Base-by-base conservation (phyloP, 2,113 vertebrate species). In the Pangasianodon hypophthalmus region DNA sequence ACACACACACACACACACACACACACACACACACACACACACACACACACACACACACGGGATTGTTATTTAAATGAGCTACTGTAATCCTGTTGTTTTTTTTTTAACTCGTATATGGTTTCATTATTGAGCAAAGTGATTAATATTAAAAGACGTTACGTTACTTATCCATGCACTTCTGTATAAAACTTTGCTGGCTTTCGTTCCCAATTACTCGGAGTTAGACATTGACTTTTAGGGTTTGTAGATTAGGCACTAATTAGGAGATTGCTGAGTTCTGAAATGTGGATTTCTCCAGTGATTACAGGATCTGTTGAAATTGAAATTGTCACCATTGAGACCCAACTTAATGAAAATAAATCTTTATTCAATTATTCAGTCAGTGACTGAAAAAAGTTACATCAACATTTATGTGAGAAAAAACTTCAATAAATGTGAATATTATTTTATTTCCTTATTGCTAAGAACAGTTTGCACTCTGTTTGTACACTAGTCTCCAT, bases 61-160 rank as follows among this genome's bases (percentile, higher is more conserved):
- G 54, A 6, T 46, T 32, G 37, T 26, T 79, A 26, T 24, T 62
- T 67, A 58, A 71, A 71, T 60, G 67, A 82, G n/a, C 10, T 24
- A 69, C 67, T 71, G 44, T 83, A 75, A 75, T 81, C 29, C 67
- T 44, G 79, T 89, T 67, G 21, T 54, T 52, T 46, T 67, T 60
- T 56, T 18, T 60, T 41, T 84, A 0, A 7, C n/a, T 44, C 7
- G 10, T 50, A 19, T 54, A 54, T 82, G 13, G 29, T 52, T 32
- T 18, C 5, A 54, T 54, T 54, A 54, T 8, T 16, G 26, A 54
- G 26, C 14, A 6, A n/a, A 37, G 13, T 44, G 16, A 84, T 58
- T 60, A 21, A 41, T 56, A 60, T 58, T 83, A 4, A 9, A 19
- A 21, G 26, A 50, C 26, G 0, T n/a, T 14, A n/a, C 4, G n/a